Conservation (phyloP, 92 coral and sea anemone genomes). For the Muricea muricata region DNA sequence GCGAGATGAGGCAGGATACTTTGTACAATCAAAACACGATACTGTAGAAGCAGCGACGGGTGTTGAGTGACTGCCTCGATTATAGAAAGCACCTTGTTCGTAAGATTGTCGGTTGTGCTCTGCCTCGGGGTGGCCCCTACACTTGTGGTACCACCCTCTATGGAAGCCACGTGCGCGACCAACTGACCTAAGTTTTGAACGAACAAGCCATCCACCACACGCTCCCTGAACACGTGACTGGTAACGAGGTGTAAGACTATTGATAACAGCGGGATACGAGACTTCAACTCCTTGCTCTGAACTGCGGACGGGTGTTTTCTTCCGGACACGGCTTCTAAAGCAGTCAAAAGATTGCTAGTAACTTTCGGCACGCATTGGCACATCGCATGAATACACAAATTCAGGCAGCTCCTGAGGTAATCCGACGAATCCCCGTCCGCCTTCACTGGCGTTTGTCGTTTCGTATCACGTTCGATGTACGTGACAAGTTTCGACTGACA, state of each 20-base stretch:
- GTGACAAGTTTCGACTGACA: slow-evolving; percentile 88
- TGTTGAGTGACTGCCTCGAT: slow-evolving; percentile 96
- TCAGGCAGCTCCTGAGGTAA: slow-evolving; percentile 81
- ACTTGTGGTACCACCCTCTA: slow-evolving; percentile 88
- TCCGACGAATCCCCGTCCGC: slow-evolving; percentile 69
- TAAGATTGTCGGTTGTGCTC: slow-evolving; percentile 81
- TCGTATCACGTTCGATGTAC: slow-evolving; percentile 85
- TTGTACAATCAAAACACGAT: slow-evolving; percentile 71
- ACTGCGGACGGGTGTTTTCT: slow-evolving; percentile 95
- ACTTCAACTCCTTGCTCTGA: slow-evolving; percentile 91
- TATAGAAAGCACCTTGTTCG: slow-evolving; percentile 84
- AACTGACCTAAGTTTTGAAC: slow-evolving; percentile 73
- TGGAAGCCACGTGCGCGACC: slow-evolving; percentile 76
- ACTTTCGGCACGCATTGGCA: slow-evolving; percentile 73
- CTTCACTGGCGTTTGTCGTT: slow-evolving; percentile 84
- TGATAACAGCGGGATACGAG: slow-evolving; percentile 81
- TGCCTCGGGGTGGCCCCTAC: slow-evolving; percentile 93
- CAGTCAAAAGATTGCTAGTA: slow-evolving; percentile 69
- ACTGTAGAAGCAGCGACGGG: slow-evolving; percentile 85
- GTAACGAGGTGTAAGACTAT: slow-evolving; percentile 92
- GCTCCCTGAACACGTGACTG: slow-evolving; percentile 84
- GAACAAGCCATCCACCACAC: slow-evolving; percentile 68
- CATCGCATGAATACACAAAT: slow-evolving; percentile 74
- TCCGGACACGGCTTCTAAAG: slow-evolving; percentile 89
- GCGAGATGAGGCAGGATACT: slow-evolving; percentile 85